A percentile compares a stretch with the other conserved stretches of the same genome.
Conservation (phyloP, 2,113 vertebrate species). For the Neogobius melanostomus region DNA sequence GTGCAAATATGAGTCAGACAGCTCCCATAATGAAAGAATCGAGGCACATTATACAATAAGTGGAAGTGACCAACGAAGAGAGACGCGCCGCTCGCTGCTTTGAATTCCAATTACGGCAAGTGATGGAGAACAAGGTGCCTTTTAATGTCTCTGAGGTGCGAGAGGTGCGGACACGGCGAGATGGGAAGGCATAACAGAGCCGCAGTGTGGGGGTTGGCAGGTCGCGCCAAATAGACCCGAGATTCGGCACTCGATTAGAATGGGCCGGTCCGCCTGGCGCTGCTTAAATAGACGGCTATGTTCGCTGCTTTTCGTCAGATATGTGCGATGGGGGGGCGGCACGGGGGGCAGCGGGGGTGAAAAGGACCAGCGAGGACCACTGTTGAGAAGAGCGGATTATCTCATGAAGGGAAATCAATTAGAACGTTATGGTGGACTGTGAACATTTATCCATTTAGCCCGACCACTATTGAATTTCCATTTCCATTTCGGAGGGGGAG, state of each 20-base stretch:
- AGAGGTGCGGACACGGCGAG: conserved; percentile 77
- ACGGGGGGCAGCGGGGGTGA: conserved; percentile 87
- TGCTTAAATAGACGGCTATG: conserved; percentile 77
- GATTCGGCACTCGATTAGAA: conserved; percentile 43
- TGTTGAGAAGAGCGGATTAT: conserved; percentile 92
- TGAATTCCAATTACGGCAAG: conserved; percentile 88
- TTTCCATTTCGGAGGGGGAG: conserved; percentile 86
- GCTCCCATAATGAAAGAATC: conserved; percentile 93
- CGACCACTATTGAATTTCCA: conserved; percentile 98
- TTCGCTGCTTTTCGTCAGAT: conserved; percentile 80
- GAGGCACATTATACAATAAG: conserved; percentile 88
- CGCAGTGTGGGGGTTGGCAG: conserved; percentile 78
- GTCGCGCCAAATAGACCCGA: conserved; percentile 59
- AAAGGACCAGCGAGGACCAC: conserved; percentile 85
- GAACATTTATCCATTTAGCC: conserved; percentile 99
- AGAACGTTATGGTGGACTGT: conserved; percentile 90
- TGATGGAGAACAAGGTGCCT: conserved; percentile 47
- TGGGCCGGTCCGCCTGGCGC: conserved; percentile 36
- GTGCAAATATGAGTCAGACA: conserved; percentile 94
- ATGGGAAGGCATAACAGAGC: conserved; percentile 83
- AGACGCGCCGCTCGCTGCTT: conserved; percentile 83
- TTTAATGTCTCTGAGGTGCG: conserved; percentile 61
- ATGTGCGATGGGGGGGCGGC: conserved; percentile 56
- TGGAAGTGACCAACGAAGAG: conserved; percentile 88
- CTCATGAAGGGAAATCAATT: conserved; percentile 99